Base-by-base conservation (phyloP, 2,113 vertebrate genomes). In the Aleadryas rufinucha region DNA sequence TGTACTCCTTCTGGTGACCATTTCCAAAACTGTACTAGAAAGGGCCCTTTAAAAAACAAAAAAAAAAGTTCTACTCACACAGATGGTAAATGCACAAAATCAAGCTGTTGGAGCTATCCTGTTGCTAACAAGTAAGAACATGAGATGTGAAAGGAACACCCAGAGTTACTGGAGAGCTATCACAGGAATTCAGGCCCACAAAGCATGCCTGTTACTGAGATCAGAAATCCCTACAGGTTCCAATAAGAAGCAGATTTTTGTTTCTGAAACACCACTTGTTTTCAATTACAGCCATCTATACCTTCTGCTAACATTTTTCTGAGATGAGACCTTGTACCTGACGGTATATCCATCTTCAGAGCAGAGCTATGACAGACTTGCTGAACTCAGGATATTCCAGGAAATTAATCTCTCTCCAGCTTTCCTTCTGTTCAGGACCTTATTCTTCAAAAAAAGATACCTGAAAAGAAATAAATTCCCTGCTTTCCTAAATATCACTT, bases 271-370 rank as follows among this genome's bases (percentile, higher is more conserved):
- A 86, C 21, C 49, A 83, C 35, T 91, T 90, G 87, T 80, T 94
- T 94, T 91, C 90, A 93, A 61, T 91, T 95, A 96, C 71, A 91
- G 54, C 18, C 63, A 88, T 45, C 44, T 85, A 84, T 77, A 94
- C 65, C 78, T 95, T 94, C 76, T 89, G 77, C 66, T 91, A 93
- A 80, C 57, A 74, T 95, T 96, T 87, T 95, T 95, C 66, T 3
- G 5, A 93, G 74, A 94, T 80, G 53, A 94, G 63, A 63, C 91
- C 45, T 80, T 47, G 45, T 87, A 93, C 54, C 90, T 95, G 85
- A 74, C 41, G 69, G n/a, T 5, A 90, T 42, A 90, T 74, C 50
- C 26, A 65, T 96, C 91, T 93, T 76, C 84, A 89, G 42, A 49
- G 39, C 75, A 88, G 35, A 68, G 35, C 35, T 87, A 90, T 41